Conservation (phyloP, 2,888 invertebrate species). For the Ethmia dodecea region DNA sequence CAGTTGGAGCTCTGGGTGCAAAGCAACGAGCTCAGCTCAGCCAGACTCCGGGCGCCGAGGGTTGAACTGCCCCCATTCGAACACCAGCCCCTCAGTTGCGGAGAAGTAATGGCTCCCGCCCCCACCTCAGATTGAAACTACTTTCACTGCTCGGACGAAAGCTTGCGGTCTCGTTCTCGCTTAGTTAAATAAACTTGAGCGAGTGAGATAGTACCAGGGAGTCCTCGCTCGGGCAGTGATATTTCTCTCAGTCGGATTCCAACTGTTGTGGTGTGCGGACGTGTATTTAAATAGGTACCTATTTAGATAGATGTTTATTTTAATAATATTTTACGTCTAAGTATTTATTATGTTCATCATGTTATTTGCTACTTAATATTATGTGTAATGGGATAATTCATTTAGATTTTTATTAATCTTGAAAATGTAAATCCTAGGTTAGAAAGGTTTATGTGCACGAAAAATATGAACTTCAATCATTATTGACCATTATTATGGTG, state of each 20-base stretch:
- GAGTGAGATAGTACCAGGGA: constrained; percentile 27
- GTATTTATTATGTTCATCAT: too few species aligned
- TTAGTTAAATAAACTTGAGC: constrained; percentile 12
- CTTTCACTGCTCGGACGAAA: constrained; percentile 44
- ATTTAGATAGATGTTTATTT: constrained; percentile 2
- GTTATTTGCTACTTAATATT: too few species aligned
- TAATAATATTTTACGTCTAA: too few species aligned
- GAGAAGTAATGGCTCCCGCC: constrained; percentile 49
- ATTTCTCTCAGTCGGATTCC: constrained; percentile 23
- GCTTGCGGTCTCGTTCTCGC: constrained; percentile 35
- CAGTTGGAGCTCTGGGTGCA: constrained; percentile 74
- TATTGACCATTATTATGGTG: too few species aligned
- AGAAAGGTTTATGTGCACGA: too few species aligned
- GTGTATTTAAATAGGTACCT: constrained; percentile 21
- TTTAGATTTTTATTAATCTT: too few species aligned
- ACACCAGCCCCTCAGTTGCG: constrained; percentile 42
- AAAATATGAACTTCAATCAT: too few species aligned
- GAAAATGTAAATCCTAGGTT: too few species aligned
- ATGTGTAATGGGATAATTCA: too few species aligned
- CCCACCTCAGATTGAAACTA: constrained; percentile 42
- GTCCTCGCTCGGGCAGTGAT: constrained; percentile 36
- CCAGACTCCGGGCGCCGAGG: constrained; percentile 47
- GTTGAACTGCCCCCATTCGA: constrained; percentile 32
- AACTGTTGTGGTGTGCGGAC: constrained; percentile 24
- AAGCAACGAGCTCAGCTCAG: constrained; percentile 69